Evolutionary conservation across 2,113 vertebrate species (phyloP).

Genomic region (Typhlomys cinereus): DNA sequence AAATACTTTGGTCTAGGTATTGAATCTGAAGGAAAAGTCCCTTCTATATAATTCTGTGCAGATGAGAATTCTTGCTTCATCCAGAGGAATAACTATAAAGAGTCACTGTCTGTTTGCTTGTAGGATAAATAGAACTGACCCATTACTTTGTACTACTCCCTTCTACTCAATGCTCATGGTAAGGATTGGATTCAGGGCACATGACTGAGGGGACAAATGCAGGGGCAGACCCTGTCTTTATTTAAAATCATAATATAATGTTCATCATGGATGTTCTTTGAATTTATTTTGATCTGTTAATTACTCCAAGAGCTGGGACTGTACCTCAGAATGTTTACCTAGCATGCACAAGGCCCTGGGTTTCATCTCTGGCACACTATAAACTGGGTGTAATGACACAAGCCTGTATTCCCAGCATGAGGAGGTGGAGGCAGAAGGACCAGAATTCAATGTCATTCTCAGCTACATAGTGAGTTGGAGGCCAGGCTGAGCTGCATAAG

Average conservation of each 20-base stretch:
- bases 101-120: not conserved
- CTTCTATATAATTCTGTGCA: not conserved
- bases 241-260: not conserved
- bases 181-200: not conserved
- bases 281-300: not conserved
- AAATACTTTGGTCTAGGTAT: not conserved
- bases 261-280: not conserved
- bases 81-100: not conserved
- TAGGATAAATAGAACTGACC: not conserved
- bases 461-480: not conserved
- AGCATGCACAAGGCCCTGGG: not conserved
- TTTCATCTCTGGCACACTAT: not conserved
- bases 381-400: not conserved
- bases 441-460: not conserved
- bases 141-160: not conserved
- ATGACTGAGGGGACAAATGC: rapidly evolving
- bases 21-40: not conserved
- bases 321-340: not conserved
- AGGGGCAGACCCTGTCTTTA: not conserved
- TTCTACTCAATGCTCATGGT: not conserved
- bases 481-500: not conserved
- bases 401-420: not conserved
- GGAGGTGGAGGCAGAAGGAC: not conserved
- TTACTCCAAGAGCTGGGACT: not conserved
- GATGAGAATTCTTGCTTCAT: not conserved